These are phyloP conservation scores for Dryobates pubescens DNA, from an alignment of 2,797 vertebrate genomes.

Conservation along the genomic window DNA sequence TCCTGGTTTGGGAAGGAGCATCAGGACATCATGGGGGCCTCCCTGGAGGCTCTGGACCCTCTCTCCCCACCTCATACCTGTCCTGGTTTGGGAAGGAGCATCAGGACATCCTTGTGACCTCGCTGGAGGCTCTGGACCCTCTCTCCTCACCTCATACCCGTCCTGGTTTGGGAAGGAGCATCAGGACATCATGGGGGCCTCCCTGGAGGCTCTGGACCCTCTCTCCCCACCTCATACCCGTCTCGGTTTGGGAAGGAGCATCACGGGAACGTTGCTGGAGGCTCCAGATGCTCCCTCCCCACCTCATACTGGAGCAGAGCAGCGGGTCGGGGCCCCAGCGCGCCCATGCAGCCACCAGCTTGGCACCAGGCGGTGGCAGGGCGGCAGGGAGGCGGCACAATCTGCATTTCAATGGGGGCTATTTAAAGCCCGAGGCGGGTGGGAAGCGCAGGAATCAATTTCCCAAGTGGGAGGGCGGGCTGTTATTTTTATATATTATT, in stretches of 20 bases:
- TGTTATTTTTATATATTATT: slow-evolving; percentile 56
- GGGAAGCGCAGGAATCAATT: slow-evolving; percentile 60
- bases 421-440: slow-evolving; percentile 70
- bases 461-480: slow-evolving; percentile 64
- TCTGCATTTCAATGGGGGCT: slow-evolving; percentile 64
- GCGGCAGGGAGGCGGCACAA: not conserved
- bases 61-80: too few species aligned
- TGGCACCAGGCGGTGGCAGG: not conserved
- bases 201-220: too few species aligned
- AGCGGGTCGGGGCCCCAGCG: too few species aligned
- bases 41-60: too few species aligned
- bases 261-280: not conserved
- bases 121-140: fast-evolving
- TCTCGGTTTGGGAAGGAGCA: fast-evolving
- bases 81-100: too few species aligned
- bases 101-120: too few species aligned
- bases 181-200: too few species aligned
- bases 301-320: fast-evolving
- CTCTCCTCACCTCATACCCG: too few species aligned
- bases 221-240: too few species aligned
- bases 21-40: too few species aligned
- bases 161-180: too few species aligned
- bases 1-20: too few species aligned
- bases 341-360: not conserved
- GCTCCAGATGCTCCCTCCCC: fast-evolving